phyloP scores from a whole-genome alignment of 2,888 invertebrate species.

The Patella depressa region DNA sequence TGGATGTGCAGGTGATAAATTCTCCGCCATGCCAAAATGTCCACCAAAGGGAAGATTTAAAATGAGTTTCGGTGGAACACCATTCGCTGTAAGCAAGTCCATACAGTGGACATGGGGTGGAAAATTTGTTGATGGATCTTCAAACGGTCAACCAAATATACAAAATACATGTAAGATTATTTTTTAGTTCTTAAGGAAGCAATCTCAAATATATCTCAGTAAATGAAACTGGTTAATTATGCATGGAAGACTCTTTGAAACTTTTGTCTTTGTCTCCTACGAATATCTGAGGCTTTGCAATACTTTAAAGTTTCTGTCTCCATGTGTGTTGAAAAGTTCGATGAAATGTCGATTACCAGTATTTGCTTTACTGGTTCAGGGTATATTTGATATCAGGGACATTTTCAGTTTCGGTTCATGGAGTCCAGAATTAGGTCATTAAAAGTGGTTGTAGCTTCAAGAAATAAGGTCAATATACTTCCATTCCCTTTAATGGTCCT shows the following conservation, averaged over 20 bases:
- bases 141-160: constrained; percentile 36
- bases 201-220: neutral
- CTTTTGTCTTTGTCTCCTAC: too few relatives aligned
- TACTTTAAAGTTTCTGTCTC: neutral
- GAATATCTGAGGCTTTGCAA: too few relatives aligned
- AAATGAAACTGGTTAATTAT: too few relatives aligned
- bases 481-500: too few relatives aligned
- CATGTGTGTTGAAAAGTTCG: neutral
- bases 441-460: too few relatives aligned
- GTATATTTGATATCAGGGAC: too few relatives aligned
- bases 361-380: neutral
- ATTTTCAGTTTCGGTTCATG: too few relatives aligned
- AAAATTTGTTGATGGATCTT: constrained; percentile 32
- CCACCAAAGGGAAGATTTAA: constrained; percentile 45
- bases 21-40: constrained; percentile 38
- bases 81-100: constrained; percentile 40
- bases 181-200: neutral
- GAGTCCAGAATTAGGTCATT: too few relatives aligned
- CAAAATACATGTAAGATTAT: constrained; percentile 42
- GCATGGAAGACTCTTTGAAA: neutral
- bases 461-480: too few relatives aligned
- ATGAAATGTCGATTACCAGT: neutral
- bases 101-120: constrained; percentile 50
- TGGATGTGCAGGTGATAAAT: constrained; percentile 53
- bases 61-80: constrained; percentile 51